phyloP scores from a whole-genome alignment of 2,888 invertebrate genomes.

The Steinernema hermaphroditum region DNA sequence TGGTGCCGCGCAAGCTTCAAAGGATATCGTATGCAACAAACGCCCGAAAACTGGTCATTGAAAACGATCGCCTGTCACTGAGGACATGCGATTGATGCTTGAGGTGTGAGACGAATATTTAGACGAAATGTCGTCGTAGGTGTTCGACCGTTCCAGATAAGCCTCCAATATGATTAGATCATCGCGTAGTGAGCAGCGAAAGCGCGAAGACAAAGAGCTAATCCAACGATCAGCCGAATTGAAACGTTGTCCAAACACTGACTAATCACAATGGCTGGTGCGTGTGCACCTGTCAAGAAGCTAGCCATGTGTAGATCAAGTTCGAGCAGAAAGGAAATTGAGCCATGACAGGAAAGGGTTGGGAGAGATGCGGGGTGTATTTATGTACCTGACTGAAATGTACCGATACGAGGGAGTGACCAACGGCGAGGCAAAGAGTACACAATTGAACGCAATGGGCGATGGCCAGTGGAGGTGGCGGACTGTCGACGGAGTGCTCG shows the following conservation, averaged over 20 bases:
- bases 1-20: neutral
- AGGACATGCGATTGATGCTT: no score
- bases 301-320: no score
- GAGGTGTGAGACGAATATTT: no score
- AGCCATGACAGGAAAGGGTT: no score
- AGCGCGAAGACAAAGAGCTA: neutral
- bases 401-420: conserved; percentile 25
- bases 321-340: no score
- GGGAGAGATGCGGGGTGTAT: no score
- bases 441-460: conserved; percentile 27
- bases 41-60: conserved; percentile 13
- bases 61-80: no score
- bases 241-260: conserved; percentile 15
- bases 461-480: conserved; percentile 8
- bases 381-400: conserved; percentile 14
- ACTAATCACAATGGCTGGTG: neutral
- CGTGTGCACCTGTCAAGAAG: no score
- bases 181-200: neutral
- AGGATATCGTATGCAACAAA: neutral
- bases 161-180: neutral
- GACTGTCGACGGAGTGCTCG: conserved; percentile 6
- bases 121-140: no score
- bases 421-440: neutral
- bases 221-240: neutral
- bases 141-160: no score